Evolutionary conservation across 1,140 invertebrate species (phyloP).

Genomic region (Amphibalanus amphitrite): DNA sequence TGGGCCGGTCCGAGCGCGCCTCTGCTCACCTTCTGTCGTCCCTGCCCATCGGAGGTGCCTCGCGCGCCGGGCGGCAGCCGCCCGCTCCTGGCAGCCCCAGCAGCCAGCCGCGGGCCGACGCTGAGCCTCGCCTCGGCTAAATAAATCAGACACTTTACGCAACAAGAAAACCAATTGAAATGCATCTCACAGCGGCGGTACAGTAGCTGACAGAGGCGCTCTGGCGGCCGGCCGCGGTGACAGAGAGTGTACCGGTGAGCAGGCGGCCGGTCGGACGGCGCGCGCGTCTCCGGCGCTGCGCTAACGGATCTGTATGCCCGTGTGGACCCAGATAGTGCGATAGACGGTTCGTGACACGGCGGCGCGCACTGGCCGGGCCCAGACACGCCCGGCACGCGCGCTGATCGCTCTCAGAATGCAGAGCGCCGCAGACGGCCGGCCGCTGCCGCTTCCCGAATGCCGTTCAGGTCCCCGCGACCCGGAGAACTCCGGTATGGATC

Average conservation of each 20-base stretch:
- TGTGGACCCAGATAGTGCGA: not conserved
- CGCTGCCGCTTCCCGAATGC: too few species aligned
- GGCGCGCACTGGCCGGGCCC: not conserved
- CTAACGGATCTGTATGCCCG: conserved; percentile 1
- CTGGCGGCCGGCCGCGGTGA: not conserved
- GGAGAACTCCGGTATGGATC: too few species aligned
- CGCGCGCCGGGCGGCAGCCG: too few species aligned
- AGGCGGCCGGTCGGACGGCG: too few species aligned
- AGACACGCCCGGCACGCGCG: not conserved
- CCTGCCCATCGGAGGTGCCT: too few species aligned
- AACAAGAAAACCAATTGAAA: not conserved
- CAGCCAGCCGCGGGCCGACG: too few species aligned
- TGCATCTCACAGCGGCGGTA: not conserved
- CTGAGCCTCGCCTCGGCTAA: not conserved
- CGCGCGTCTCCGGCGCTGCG: not conserved
- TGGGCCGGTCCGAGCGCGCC: too few species aligned
- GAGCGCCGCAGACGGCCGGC: too few species aligned
- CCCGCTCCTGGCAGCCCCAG: too few species aligned
- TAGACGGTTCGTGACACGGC: not conserved
- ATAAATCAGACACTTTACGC: conserved; percentile 1
- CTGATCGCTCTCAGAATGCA: not conserved
- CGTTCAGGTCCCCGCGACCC: too few species aligned
- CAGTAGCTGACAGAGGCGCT: not conserved
- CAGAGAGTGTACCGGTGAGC: not conserved
- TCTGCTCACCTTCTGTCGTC: too few species aligned